Evolutionary conservation across 2,113 vertebrate genomes (phyloP).

Genomic region (Vireo altiloquus): DNA sequence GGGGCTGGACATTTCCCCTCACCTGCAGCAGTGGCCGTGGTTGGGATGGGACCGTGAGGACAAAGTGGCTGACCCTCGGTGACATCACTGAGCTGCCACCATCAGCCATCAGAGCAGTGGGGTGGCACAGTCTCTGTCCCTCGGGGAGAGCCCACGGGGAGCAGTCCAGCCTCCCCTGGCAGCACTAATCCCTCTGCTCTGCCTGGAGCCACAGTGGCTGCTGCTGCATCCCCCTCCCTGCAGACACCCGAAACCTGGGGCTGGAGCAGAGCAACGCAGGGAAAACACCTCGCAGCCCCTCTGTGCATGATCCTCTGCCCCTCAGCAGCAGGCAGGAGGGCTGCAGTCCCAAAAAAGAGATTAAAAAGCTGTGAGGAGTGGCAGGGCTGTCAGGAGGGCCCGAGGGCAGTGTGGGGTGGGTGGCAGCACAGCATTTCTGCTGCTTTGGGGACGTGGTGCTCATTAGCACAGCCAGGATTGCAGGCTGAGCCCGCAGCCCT

Average conservation of each 20-base stretch:
- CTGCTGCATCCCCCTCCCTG: not conserved
- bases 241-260: not conserved
- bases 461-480: not conserved
- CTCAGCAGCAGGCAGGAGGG: not conserved
- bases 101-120: not conserved
- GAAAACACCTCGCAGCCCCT: not conserved
- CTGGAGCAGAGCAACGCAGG: not conserved
- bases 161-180: not conserved
- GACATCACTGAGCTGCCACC: not conserved
- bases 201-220: not conserved
- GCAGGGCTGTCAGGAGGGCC: not conserved
- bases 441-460: not conserved
- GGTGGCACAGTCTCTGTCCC: not conserved
- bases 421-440: not conserved
- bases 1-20: not conserved
- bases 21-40: not conserved
- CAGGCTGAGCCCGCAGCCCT: not conserved
- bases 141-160: accelerated
- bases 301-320: not conserved
- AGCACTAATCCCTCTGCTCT: not conserved
- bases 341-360: not conserved
- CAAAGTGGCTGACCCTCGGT: not conserved
- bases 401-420: not conserved
- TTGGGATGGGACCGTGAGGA: not conserved
- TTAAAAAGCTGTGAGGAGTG: not conserved